Base-by-base conservation (phyloP, 1,140 invertebrate species). In the Cydia amplana region DNA sequence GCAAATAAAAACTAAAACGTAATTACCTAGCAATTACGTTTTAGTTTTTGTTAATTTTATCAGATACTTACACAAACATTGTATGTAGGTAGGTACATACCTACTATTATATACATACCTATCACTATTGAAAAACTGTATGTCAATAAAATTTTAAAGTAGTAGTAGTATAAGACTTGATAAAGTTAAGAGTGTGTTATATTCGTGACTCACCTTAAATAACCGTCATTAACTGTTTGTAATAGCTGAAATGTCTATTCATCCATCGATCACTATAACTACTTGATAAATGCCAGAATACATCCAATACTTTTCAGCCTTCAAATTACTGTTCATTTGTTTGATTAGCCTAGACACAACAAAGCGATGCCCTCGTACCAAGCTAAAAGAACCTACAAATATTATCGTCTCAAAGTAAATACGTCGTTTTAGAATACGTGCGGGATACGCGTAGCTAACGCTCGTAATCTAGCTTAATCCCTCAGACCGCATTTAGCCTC, bases 401-500 rank as follows among this genome's bases (percentile, higher is more conserved):
- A 12, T 60, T 60, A 23, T 60, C 10, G 55, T 55, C 55, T 60
- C 20, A 0, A 23, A 20, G 9, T 23, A 60, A 10, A 60, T 23
- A 23, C 7, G 18, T n/a, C 20, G 18, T 60, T 20, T 60, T 23
- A 60, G 55, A 60, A 60, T 60, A 10, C 18, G 20, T n/a, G 10
- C 55, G 20, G 0, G 49, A 18, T 60, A 60, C 32, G 49, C n/a
- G 65, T 40, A 70, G 23, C 65, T 36, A 67, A n/a, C 32, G 36
- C 32, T 40, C 32, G 65, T 43, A 43, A 70, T n/a, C 65, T 70
- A 12, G 65, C 36, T 18, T 43, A 43, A 70, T 70, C 28, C 32
- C 18, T 70, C 9, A 36, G 64, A 43, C 36, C 36, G 65, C 65
- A 70, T 36, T 70, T 40, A 70, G n/a, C 28, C 65, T 43, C 65